Evolutionary conservation across 2,113 vertebrate genomes (phyloP), one percentile per base, ranked within the genome.

Genomic region (Heterochromis multidens): DNA sequence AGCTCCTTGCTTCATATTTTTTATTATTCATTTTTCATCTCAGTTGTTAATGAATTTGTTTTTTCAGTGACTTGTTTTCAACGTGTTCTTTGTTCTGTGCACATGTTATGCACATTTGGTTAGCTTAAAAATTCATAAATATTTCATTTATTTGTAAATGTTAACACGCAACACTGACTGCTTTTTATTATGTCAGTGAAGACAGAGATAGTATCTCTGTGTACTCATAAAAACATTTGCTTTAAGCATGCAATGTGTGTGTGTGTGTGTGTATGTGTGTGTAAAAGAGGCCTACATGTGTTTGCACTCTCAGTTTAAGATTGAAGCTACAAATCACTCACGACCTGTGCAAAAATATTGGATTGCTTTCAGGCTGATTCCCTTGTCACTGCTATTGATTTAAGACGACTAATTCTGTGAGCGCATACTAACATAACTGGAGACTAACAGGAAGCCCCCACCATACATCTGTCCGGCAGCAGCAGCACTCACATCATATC

Each of bases 391-490:
- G 25, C 46, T 14, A 52, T 74, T 74, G 67, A 74, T 74, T 74
- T 31, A 74, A 74, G 67, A 49, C 25, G 40, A 23, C 57, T 85
- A 72, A 81, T 74, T 80, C 76, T 81, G 3, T 21, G 67, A 88
- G 72, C n/a, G 10, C 52, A 83, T 83, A 43, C 82, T 87, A 86
- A 86, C 83, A 80, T 70, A 81, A 86, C 49, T 23, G 7, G 19
- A 61, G 70, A 60, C 46, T 61, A 84, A 11, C 63, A 77, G 79
- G 60, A 43, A 17, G 13, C 11, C 60, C 54, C 72, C 16, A 23
- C 81, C 37, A 27, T 61, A 63, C 40, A 2, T 19, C 86, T 49
- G 77, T 77, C 82, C 87, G 58, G 23, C 70, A 76, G 70, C 84
- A 62, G 62, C 59, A 79, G 19, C 74, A 46, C 60, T 46, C 62